Base-by-base conservation (phyloP, 2,113 vertebrate genomes). In the Periophthalmus modestus region DNA sequence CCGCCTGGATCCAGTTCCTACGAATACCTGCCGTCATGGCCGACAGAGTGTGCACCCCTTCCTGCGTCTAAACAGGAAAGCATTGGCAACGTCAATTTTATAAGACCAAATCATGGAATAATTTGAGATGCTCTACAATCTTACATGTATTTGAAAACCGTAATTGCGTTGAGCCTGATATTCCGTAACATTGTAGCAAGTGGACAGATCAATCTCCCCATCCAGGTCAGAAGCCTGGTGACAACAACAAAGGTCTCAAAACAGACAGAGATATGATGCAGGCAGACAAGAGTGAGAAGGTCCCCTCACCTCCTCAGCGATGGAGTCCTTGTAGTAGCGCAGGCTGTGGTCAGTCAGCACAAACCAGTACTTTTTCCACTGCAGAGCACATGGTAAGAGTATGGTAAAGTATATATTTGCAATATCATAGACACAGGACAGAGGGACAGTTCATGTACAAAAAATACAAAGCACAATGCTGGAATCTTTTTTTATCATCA, bases 361-460 rank as follows among this genome's bases (percentile, higher is more conserved):
- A 80, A 95, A 95, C 94, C 94, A 95, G 86, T 87, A 94, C 72
- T 95, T 95, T 87, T 94, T 94, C 93, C 94, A 95, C 94, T 95
- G 6, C n/a, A 46, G 62, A 15, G 59, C 14, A 67, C 13, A 1
- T 23, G 66, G 52, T 39, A 46, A 46, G 77, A 63, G 59, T 33
- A 18, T 19, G 7, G 39, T 43, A 9, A 43, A 43, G 39, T 43
- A 43, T 10, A 43, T 43, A 43, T 43, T 43, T 9, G 39, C 39
- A 43, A 43, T 28, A 3, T 3, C 28, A 28, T 28, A 3, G 28
- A 46, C 7, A 46, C 7, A 10, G 43, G 1, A 52, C 48, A 52
- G 48, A 19, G 48, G 48, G 3, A 18, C 11, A 52, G 48, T 7
- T 2, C 16, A 5, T 1, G 5, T 18, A 16, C 48, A 19, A 52